These are phyloP conservation scores for Pseudomyrmex cubaensis DNA, from an alignment of 1,140 invertebrate genomes.

Conservation along the genomic window DNA sequence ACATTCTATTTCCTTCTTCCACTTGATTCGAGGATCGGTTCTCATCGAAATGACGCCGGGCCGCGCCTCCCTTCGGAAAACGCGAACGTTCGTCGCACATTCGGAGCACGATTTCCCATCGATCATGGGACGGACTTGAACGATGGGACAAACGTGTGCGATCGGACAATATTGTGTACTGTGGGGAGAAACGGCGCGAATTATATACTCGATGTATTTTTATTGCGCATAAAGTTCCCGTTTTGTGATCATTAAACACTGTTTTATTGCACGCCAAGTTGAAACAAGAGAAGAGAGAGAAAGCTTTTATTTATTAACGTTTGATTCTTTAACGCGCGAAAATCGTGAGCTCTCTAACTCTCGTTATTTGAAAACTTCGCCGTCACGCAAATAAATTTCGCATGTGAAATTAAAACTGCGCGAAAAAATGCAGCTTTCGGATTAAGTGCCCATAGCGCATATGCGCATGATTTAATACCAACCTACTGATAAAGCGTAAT, in stretches of 20 bases:
- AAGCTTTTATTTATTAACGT: no score
- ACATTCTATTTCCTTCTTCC: conserved; percentile 39
- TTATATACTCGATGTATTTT: neutral
- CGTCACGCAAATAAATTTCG: no score
- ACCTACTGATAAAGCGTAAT: conserved; percentile 39
- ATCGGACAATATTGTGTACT: conserved; percentile 6
- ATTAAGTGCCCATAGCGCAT: neutral
- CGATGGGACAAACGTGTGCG: conserved; percentile 15
- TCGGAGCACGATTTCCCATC: conserved; percentile 25
- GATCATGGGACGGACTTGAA: conserved; percentile 3
- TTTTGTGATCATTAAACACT: conserved; percentile 1
- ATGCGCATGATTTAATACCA: conserved; percentile 19
- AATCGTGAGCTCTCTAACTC: no score
- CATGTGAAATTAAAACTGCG: no score
- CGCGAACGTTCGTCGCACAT: conserved; percentile 7
- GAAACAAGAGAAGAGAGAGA: no score
- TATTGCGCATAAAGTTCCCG: neutral
- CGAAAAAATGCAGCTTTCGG: neutral
- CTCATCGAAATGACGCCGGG: neutral
- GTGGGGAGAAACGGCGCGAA: neutral
- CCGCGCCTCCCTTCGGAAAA: neutral
- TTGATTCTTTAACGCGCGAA: no score
- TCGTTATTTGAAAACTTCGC: no score
- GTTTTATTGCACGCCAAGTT: neutral
- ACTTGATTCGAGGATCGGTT: neutral